These are phyloP conservation scores for Cladopsammia gracilis DNA, from an alignment of 64 coral and sea anemone genomes.

Conservation along the genomic window DNA sequence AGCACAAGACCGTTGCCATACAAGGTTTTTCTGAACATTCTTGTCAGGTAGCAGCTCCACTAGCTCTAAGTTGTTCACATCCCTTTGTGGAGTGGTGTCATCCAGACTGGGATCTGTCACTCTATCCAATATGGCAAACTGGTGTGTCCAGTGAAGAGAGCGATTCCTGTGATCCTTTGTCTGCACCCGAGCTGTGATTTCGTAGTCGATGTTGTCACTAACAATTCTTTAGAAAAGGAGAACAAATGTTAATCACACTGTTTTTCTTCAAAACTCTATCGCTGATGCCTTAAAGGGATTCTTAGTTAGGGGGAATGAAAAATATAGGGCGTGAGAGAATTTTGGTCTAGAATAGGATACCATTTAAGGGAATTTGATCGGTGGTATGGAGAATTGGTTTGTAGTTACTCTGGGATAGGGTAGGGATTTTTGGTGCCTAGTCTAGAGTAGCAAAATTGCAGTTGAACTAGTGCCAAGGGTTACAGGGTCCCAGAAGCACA, in stretches of 20 bases:
- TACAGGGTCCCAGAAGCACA: too few relatives aligned
- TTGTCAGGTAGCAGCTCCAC: constrained; percentile 1
- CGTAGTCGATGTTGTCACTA: constrained; percentile 21
- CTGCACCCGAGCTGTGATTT: constrained; percentile 18
- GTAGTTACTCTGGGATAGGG: too few relatives aligned
- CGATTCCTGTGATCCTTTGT: constrained; percentile 16
- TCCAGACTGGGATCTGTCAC: constrained; percentile 1
- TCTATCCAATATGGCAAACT: constrained; percentile 25
- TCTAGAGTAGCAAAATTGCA: too few relatives aligned
- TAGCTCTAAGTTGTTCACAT: constrained; percentile 25
- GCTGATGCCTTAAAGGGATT: too few relatives aligned
- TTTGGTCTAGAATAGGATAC: too few relatives aligned
- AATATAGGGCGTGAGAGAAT: too few relatives aligned
- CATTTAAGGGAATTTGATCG: too few relatives aligned
- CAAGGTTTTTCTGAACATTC: not conserved
- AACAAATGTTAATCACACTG: not conserved
- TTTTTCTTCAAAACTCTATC: too few relatives aligned
- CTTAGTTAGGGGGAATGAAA: too few relatives aligned
- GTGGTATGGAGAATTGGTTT: too few relatives aligned
- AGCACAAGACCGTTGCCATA: constrained; percentile 5
- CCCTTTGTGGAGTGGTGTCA: not conserved
- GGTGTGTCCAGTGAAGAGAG: constrained; percentile 47
- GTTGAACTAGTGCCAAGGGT: too few relatives aligned
- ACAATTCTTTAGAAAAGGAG: constrained; percentile 29
- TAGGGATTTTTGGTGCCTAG: too few relatives aligned